These are phyloP conservation scores for Lepilemur ruficaudatus DNA, from an alignment of 2,797 vertebrate genomes.

Conservation along the genomic window DNA sequence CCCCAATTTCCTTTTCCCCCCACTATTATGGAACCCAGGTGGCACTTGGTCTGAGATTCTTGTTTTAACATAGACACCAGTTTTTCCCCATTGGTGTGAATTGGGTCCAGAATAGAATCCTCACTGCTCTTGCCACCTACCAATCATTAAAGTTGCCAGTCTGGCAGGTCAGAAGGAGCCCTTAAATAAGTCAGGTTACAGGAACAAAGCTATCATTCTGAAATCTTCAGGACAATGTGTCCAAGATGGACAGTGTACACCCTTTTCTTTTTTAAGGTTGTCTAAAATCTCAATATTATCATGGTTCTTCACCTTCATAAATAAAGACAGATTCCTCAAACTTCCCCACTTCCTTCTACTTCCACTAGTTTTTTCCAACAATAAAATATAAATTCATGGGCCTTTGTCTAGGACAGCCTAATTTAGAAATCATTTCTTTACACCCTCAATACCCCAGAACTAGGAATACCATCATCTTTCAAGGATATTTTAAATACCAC, in stretches of 20 bases:
- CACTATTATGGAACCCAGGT: neutral
- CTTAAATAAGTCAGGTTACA: neutral
- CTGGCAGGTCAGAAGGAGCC: neutral
- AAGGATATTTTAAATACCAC: conserved; percentile 35
- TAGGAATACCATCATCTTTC: conserved; percentile 5
- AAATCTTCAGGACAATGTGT: neutral
- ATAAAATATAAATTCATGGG: neutral
- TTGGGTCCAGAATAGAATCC: neutral
- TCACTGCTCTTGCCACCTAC: neutral
- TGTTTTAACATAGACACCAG: neutral
- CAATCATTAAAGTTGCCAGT: neutral
- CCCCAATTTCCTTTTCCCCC: neutral
- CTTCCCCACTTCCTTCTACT: neutral
- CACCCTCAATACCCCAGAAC: neutral
- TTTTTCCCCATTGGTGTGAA: neutral
- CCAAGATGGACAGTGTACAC: neutral
- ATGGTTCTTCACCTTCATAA: neutral
- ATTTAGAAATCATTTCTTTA: conserved; percentile 45
- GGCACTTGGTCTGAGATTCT: neutral
- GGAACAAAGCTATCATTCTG: neutral
- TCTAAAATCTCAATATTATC: neutral
- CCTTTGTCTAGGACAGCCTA: neutral
- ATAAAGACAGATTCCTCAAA: neutral
- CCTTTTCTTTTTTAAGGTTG: neutral
- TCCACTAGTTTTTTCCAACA: neutral